Evolutionary conservation across 2,113 vertebrate species (phyloP).

Genomic region (Ia io): DNA sequence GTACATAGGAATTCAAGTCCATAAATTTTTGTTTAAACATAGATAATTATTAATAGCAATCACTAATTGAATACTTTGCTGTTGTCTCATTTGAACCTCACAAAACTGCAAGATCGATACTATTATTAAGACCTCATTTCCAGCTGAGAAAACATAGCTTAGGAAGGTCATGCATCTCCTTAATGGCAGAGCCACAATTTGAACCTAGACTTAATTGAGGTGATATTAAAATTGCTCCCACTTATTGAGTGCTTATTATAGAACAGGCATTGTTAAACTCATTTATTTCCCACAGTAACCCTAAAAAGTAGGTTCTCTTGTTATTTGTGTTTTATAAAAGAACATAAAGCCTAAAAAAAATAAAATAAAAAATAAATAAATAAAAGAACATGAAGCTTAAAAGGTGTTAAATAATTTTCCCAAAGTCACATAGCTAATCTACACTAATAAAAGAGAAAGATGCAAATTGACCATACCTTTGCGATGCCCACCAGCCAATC

Average conservation of each 20-base stretch:
- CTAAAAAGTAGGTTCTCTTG: background rate
- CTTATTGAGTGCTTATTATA: background rate
- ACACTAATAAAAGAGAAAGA: too few species aligned
- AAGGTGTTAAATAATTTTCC: background rate
- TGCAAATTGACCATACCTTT: too few species aligned
- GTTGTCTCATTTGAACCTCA: background rate
- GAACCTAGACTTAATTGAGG: background rate
- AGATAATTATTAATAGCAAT: background rate
- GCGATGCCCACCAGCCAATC: too few species aligned
- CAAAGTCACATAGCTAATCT: background rate
- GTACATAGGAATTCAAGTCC: background rate
- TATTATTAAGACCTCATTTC: background rate
- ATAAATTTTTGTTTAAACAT: background rate
- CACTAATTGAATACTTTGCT: background rate
- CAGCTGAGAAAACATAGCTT: background rate
- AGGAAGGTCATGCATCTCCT: background rate
- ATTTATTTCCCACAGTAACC: background rate
- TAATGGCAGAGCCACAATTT: background rate
- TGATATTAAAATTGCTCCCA: background rate
- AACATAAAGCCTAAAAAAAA: background rate
- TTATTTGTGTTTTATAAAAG: background rate
- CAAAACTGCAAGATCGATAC: background rate
- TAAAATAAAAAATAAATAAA: too few species aligned
- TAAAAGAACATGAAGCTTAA: background rate
- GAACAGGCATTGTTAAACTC: background rate